Evolutionary conservation across 2,888 invertebrate genomes (phyloP).

Genomic region (Zhuqinia jingwanae): DNA sequence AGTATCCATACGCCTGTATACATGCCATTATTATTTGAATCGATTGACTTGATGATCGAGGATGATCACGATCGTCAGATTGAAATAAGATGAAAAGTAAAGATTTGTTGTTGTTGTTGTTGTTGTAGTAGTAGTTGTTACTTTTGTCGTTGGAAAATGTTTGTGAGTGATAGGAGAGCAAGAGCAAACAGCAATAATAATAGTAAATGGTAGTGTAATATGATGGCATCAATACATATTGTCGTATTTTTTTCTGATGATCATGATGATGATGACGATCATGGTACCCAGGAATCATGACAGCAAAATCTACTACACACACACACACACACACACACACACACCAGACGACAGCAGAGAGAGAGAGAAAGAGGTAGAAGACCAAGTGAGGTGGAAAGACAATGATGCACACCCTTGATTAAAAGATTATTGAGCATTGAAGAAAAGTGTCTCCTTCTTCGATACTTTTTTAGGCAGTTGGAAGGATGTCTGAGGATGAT

Average conservation of each 20-base stretch:
- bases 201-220: constrained; percentile 32
- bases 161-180: constrained; percentile 37
- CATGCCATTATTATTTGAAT: constrained; percentile 22
- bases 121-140: constrained; percentile 2
- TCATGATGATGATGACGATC: too few species aligned
- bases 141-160: not conserved
- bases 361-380: constrained; percentile 37
- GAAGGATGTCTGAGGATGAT: not conserved
- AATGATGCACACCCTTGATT: constrained; percentile 64
- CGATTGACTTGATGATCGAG: constrained; percentile 23
- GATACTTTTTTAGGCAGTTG: constrained; percentile 11
- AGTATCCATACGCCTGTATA: too few species aligned
- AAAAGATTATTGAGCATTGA: constrained; percentile 41
- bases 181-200: constrained; percentile 22
- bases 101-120: constrained; percentile 37
- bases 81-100: constrained; percentile 47
- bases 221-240: constrained; percentile 33
- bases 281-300: constrained; percentile 43
- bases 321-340: too few species aligned
- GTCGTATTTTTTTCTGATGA: not conserved
- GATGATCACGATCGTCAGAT: constrained; percentile 1
- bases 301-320: constrained; percentile 15
- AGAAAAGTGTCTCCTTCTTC: constrained; percentile 11
- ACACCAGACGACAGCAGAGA: too few species aligned
- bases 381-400: constrained; percentile 60